A percentile compares a stretch with the other conserved stretches of the same genome.
Conservation (phyloP, 23 tunicate genomes). For the Botrylloides violaceus region DNA sequence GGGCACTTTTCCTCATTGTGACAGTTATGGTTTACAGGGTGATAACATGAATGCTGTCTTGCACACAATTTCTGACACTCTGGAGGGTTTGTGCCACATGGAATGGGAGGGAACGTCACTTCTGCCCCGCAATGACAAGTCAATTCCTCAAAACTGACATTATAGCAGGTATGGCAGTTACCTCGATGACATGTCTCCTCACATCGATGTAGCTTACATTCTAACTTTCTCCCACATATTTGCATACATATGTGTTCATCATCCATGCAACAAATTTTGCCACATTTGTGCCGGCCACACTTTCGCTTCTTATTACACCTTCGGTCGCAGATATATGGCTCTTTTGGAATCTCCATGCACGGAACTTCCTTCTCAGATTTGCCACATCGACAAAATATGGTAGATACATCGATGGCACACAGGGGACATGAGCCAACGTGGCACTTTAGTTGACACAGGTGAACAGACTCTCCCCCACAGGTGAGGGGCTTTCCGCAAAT, state of each 20-base stretch:
- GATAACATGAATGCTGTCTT: constrained; percentile 65
- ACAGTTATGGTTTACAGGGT: constrained; percentile 92
- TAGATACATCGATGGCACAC: constrained; percentile 34
- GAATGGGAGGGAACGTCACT: constrained; percentile 87
- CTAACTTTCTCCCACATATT: constrained; percentile 67
- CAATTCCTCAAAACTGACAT: constrained; percentile 92
- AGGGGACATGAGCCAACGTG: constrained; percentile 54
- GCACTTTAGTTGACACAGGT: constrained; percentile 47
- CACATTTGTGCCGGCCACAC: constrained; percentile 88
- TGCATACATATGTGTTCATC: constrained; percentile 61
- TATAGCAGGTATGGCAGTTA: constrained; percentile 67
- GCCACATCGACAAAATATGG: constrained; percentile 61
- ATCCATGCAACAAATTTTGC: constrained; percentile 55
- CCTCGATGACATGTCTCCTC: constrained; percentile 84
- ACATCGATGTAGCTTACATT: constrained; percentile 74
- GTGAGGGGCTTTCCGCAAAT: constrained; percentile 60
- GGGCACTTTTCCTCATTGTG: constrained; percentile 91
- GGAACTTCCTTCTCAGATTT: constrained; percentile 67
- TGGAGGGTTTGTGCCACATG: constrained; percentile 89
- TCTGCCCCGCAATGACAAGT: constrained; percentile 80
- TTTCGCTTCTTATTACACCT: constrained; percentile 81
- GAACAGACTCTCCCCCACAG: constrained; percentile 76
- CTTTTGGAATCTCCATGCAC: constrained; percentile 34
- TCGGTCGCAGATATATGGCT: constrained; percentile 43
- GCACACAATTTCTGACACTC: constrained; percentile 61